phyloP scores from a whole-genome alignment of 92 coral and sea anemone species.

The Palythoa heliodiscus region DNA sequence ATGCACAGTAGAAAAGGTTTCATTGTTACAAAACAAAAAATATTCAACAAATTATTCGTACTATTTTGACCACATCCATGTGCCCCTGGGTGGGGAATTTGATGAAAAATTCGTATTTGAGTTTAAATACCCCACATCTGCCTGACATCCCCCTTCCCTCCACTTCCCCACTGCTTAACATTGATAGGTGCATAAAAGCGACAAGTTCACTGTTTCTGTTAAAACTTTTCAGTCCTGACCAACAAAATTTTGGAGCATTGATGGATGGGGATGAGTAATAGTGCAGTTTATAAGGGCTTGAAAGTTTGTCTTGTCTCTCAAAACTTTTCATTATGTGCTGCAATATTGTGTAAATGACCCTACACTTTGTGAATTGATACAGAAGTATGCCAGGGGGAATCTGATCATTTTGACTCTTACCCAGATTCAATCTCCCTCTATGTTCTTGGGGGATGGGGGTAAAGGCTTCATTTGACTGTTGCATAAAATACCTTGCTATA shows the following conservation, averaged over 20 bases:
- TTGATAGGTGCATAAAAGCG: not conserved
- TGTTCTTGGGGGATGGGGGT: not conserved
- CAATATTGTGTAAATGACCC: conserved; percentile 7
- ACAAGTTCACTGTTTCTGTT: not conserved
- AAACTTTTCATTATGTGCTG: conserved; percentile 10
- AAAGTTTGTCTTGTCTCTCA: conserved; percentile 1
- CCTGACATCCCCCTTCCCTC: too few species aligned
- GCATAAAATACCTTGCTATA: not conserved
- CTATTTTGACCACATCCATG: too few species aligned
- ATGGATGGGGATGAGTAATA: not conserved
- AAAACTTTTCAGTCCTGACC: not conserved
- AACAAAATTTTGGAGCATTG: not conserved
- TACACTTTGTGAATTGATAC: not conserved
- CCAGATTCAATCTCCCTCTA: not conserved
- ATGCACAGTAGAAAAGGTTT: too few species aligned
- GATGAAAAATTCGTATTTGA: too few species aligned
- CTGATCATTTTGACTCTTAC: not conserved
- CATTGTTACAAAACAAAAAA: too few species aligned
- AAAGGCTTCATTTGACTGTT: not conserved
- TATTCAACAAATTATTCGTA: too few species aligned
- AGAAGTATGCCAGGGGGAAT: conserved; percentile 2
- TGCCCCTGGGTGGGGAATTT: too few species aligned
- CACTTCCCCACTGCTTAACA: too few species aligned
- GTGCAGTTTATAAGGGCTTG: not conserved
- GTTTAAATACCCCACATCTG: too few species aligned